phyloP scores from a whole-genome alignment of 1,140 invertebrate genomes.

The Carcinoscorpius rotundicauda region DNA sequence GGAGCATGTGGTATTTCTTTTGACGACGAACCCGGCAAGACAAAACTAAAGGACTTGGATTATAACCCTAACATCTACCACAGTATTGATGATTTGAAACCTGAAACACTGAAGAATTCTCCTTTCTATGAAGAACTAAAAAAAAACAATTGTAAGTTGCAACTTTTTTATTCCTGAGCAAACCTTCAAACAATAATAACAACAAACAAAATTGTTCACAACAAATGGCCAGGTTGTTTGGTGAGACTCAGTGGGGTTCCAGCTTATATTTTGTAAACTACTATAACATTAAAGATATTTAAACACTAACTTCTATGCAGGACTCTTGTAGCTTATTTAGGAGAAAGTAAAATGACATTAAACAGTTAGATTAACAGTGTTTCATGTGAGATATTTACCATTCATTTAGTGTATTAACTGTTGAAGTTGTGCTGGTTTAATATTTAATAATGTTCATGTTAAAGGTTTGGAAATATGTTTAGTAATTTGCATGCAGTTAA shows the following conservation, averaged over 20 bases:
- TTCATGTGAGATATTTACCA: neutral
- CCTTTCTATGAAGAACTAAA: conserved; percentile 88
- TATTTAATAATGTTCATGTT: conserved; percentile 1
- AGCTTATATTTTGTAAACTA: too few species aligned
- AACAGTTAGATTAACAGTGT: too few species aligned
- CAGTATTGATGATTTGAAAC: conserved; percentile 54
- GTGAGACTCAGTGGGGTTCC: too few species aligned
- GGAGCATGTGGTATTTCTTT: neutral
- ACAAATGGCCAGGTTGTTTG: neutral
- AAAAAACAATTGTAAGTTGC: conserved; percentile 42
- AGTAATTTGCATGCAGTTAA: neutral
- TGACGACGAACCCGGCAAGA: conserved; percentile 36
- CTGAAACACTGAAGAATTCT: conserved; percentile 43
- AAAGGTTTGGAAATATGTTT: neutral
- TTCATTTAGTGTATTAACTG: neutral
- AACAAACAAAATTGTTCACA: neutral
- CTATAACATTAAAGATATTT: neutral
- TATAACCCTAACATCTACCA: conserved; percentile 51
- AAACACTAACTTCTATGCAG: neutral
- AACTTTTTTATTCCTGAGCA: conserved; percentile 15
- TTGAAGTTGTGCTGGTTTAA: neutral
- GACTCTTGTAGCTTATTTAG: too few species aligned
- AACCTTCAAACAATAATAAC: conserved; percentile 3
- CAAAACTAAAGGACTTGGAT: conserved; percentile 33
- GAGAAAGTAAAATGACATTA: too few species aligned